Base-by-base conservation (phyloP, 2,888 invertebrate species). In the Dyspetes luteomarginatus region DNA sequence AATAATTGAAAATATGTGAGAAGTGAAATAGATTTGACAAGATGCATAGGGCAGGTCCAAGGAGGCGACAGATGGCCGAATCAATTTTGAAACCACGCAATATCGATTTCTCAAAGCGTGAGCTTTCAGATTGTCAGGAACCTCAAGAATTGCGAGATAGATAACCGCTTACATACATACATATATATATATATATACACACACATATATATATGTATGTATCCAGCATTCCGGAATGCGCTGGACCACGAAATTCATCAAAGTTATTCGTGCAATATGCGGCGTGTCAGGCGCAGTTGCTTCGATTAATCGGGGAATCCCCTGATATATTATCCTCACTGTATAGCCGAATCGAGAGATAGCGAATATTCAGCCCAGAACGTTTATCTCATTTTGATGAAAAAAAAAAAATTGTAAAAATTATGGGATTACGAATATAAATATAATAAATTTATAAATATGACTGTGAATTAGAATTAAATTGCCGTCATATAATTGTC, bases 291-390 rank as follows among this genome's bases (percentile, higher is more conserved):
- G 30, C 7, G 22, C 36, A 17, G 17, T 12, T 7, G 58, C 48
- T 41, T 22, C 36, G 48, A 67, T 75, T 75, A 50, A 74, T 19
- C 69, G 30, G 30, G n/a, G 55, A 56, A 43, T 68, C 43, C 15
- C 3, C 17, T 2, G 22, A n/a, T 36, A 36, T 52, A 3, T 5
- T 24, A n/a, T n/a, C n/a, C n/a, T n/a, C n/a, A n/a, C n/a, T n/a
- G n/a, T n/a, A n/a, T n/a, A n/a, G n/a, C n/a, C n/a, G 7, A 17
- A 3, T n/a, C 24, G 4, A 22, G 43, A 22, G 1, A 58, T 28
- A 43, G 7, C 17, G 30, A 28, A 60, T 60, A 60, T 71, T 71
- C 30, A 48, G 19, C n/a, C n/a, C n/a, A n/a, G n/a, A n/a, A n/a
- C n/a, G n/a, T n/a, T n/a, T n/a, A n/a, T n/a, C n/a, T n/a, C n/a